A percentile compares a stretch with the other conserved stretches of the same genome.
These are phyloP conservation scores for Tyrophagus putrescentiae DNA, from an alignment of 1,140 invertebrate genomes.

Conservation along the genomic window DNA sequence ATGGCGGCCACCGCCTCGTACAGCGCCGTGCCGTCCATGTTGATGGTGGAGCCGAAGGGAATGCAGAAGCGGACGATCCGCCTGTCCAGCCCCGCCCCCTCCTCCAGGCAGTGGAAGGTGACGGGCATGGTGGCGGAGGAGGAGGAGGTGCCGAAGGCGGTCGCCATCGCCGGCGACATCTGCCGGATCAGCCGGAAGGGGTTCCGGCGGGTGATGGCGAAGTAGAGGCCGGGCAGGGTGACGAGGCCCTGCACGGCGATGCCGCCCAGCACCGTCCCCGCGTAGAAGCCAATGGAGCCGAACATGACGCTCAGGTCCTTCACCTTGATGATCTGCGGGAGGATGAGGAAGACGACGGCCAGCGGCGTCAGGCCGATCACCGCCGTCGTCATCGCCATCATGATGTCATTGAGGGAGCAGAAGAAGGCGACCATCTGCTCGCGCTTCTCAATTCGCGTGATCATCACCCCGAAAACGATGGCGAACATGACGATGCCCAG, in stretches of 20 bases:
- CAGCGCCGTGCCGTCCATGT: conserved; percentile 87
- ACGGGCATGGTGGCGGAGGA: conserved; percentile 25
- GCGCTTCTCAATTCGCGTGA: conserved; percentile 35
- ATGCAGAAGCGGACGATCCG: conserved; percentile 85
- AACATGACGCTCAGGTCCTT: conserved; percentile 60
- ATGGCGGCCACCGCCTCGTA: conserved; percentile 90
- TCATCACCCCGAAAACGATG: conserved; percentile 54
- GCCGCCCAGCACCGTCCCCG: conserved; percentile 71
- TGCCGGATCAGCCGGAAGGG: conserved; percentile 65
- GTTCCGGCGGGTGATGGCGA: conserved; percentile 54
- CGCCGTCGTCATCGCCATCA: conserved; percentile 72
- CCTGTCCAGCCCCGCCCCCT: conserved; percentile 70
- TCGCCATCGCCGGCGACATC: conserved; percentile 71
- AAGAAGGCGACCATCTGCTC: conserved; percentile 54
- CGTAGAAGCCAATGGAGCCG: conserved; percentile 74
- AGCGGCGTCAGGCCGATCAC: conserved; percentile 80
- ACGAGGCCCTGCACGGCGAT: conserved; percentile 76
- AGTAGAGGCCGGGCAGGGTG: conserved; percentile 66
- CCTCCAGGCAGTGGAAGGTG: conserved; percentile 76
- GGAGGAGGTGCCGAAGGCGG: conserved; percentile 82
- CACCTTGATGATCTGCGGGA: conserved; percentile 75
- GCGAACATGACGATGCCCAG: conserved; percentile 62
- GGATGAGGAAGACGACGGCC: conserved; percentile 76
- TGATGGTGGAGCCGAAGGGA: conserved; percentile 87
- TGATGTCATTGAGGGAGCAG: conserved; percentile 54